Evolutionary conservation across 2,113 vertebrate genomes (phyloP).

Genomic region (Falco punctatus): DNA sequence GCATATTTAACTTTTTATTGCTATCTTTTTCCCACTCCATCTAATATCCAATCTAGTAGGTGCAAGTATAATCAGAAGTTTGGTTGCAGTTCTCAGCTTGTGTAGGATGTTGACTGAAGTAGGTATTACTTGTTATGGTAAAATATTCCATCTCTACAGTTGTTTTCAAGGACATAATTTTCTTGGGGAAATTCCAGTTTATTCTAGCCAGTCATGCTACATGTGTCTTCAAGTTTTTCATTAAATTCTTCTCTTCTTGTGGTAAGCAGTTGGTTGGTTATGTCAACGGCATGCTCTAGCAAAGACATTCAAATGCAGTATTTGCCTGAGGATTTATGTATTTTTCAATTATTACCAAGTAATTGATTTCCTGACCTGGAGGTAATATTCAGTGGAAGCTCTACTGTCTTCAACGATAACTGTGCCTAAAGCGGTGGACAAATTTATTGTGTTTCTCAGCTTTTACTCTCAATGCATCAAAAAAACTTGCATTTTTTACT

Average conservation of each 20-base stretch:
- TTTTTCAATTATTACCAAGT: background rate
- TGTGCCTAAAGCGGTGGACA: background rate
- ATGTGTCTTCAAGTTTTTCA: background rate
- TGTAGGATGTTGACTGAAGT: background rate
- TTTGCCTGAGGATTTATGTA: background rate
- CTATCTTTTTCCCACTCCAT: background rate
- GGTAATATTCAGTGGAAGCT: background rate
- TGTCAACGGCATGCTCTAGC: background rate
- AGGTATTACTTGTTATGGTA: background rate
- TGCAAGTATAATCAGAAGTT: background rate
- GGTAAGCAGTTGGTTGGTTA: background rate
- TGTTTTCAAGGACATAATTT: background rate
- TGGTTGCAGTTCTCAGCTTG: background rate
- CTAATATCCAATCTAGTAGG: background rate
- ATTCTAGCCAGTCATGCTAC: background rate
- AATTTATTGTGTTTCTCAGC: background rate
- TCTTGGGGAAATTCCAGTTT: background rate
- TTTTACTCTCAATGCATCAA: background rate
- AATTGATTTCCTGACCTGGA: background rate
- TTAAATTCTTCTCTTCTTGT: background rate
- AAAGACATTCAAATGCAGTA: background rate
- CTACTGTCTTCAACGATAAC: background rate
- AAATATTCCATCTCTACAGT: background rate
- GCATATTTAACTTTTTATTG: background rate
- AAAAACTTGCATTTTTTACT: fast-evolving